Conservation (phyloP, 2,888 invertebrate genomes). For the Herminia tarsipennalis region DNA sequence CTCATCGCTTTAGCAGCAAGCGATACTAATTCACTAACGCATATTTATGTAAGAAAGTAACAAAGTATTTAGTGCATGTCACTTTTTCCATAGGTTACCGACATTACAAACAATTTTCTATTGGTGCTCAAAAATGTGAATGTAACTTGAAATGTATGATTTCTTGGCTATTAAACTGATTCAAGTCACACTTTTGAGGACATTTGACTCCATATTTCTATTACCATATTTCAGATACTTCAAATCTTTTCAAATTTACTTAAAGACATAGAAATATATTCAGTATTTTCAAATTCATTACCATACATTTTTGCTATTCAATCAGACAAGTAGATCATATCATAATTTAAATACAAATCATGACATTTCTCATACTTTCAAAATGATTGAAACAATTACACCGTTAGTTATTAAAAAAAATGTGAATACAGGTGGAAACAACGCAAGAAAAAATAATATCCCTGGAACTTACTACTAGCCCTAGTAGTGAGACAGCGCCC, state of each 20-base stretch:
- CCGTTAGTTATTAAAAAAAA: slow-evolving; percentile 5
- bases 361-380: slow-evolving; percentile 1
- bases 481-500: slow-evolving; percentile 86
- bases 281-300: no score
- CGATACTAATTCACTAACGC: slow-evolving; percentile 55
- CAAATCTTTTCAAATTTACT: no score
- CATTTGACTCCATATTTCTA: no score
- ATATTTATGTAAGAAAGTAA: slow-evolving; percentile 27
- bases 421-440: slow-evolving; percentile 90
- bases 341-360: background rate
- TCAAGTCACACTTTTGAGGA: no score
- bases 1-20: slow-evolving; percentile 54
- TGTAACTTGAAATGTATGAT: no score
- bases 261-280: no score
- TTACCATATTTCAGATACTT: no score
- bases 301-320: no score
- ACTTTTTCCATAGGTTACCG: slow-evolving; percentile 22
- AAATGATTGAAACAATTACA: background rate
- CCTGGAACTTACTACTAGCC: slow-evolving; percentile 91
- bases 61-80: slow-evolving; percentile 40
- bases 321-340: no score
- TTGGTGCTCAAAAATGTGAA: slow-evolving; percentile 21
- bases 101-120: slow-evolving; percentile 7
- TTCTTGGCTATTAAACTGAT: no score
- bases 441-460: slow-evolving; percentile 96